Evolutionary conservation across 2,113 vertebrate genomes (phyloP).

Genomic region (Eubucco bourcierii): DNA sequence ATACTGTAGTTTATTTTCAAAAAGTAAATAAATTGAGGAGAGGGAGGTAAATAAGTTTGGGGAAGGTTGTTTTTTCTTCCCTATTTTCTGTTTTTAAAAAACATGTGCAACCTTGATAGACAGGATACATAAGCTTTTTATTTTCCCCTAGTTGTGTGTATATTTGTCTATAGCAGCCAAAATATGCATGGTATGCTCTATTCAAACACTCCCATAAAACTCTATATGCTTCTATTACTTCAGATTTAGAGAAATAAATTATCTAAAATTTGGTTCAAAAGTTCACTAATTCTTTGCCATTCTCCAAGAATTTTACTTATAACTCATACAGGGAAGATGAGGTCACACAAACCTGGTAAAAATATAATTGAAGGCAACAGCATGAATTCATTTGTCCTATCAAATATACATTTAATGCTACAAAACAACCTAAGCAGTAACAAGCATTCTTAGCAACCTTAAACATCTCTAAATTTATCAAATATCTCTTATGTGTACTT

Average conservation of each 20-base stretch:
- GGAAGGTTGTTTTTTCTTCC: too few species aligned
- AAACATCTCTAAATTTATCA: not conserved
- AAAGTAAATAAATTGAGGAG: not conserved
- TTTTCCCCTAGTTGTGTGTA: not conserved
- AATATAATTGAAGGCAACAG: not conserved
- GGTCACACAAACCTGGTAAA: not conserved
- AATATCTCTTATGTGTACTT: not conserved
- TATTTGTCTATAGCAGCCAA: not conserved
- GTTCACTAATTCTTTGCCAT: not conserved
- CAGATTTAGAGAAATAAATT: conserved; percentile 3
- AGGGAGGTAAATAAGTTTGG: too few species aligned
- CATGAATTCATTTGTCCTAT: not conserved
- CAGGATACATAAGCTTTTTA: not conserved
- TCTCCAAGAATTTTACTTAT: not conserved
- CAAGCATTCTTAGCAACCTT: not conserved
- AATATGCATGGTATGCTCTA: not conserved
- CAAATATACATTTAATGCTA: conserved; percentile 1
- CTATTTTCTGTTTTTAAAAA: not conserved
- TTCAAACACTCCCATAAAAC: not conserved
- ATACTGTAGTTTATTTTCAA: not conserved
- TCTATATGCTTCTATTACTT: not conserved
- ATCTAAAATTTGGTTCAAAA: not conserved
- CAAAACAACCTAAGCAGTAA: not conserved
- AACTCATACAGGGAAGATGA: not conserved
- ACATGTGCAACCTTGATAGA: not conserved